Conservation (phyloP, 2,888 invertebrate species). For the Stramonita haemastoma region DNA sequence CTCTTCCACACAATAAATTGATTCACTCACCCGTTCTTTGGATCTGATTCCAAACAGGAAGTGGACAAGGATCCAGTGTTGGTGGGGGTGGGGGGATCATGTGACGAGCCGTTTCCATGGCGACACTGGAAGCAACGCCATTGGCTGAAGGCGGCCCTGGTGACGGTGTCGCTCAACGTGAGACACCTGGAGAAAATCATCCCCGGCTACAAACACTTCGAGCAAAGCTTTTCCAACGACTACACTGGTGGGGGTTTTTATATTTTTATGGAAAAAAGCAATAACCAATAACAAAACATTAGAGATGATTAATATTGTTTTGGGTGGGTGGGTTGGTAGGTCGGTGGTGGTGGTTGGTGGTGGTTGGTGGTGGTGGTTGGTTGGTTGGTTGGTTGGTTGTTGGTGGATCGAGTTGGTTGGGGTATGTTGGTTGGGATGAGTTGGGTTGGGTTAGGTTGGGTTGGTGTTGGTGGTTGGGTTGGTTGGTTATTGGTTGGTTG, state of each 20-base stretch:
- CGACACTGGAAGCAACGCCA: constrained; percentile 62
- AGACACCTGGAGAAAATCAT: constrained; percentile 67
- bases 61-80: constrained; percentile 55
- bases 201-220: constrained; percentile 77
- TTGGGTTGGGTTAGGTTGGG: too few species aligned
- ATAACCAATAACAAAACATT: too few species aligned
- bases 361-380: neutral
- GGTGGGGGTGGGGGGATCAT: constrained; percentile 69
- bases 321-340: too few species aligned
- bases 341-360: neutral
- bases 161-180: constrained; percentile 65
- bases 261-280: too few species aligned
- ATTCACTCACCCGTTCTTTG: neutral
- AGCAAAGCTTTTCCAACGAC: constrained; percentile 90
- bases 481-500: too few species aligned
- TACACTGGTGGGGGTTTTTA: constrained; percentile 85
- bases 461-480: too few species aligned
- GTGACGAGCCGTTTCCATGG: constrained; percentile 70
- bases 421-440: too few species aligned
- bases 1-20: neutral
- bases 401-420: too few species aligned
- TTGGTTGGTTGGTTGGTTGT: too few species aligned
- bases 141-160: constrained; percentile 72
- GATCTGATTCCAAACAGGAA: constrained; percentile 49
- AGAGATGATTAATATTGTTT: too few species aligned